A percentile compares a stretch with the other conserved stretches of the same genome.
phyloP scores from a whole-genome alignment of 2,113 vertebrate genomes.

The Ophthalmolycus amberensis region DNA sequence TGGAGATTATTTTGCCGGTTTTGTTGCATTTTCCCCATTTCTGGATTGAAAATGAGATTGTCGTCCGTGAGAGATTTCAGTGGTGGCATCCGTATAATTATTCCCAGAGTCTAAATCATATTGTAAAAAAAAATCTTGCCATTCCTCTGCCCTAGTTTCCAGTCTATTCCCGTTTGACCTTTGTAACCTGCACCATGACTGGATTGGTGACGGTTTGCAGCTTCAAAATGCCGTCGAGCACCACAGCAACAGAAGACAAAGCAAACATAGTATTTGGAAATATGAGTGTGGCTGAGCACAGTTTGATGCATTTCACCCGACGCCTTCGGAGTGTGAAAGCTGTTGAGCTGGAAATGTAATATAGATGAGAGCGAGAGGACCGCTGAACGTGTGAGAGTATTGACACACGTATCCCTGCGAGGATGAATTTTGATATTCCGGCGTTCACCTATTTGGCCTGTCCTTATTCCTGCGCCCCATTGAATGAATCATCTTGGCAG shows the following conservation, averaged over 20 bases:
- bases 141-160: not conserved
- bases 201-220: not conserved
- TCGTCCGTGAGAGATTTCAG: not conserved
- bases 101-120: not conserved
- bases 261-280: constrained; percentile 35
- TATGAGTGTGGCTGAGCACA: constrained; percentile 20
- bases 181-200: not conserved
- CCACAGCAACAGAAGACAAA: constrained; percentile 43
- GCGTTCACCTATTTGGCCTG: constrained; percentile 33
- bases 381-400: constrained; percentile 6
- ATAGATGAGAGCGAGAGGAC: constrained; percentile 39
- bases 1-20: not conserved
- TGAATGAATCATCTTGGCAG: constrained; percentile 57
- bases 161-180: constrained; percentile 25
- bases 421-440: constrained; percentile 9
- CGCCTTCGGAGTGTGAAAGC: constrained; percentile 29
- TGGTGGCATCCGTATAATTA: not conserved
- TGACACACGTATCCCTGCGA: constrained; percentile 9
- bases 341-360: constrained; percentile 51
- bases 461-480: constrained; percentile 23
- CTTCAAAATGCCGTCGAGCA: constrained; percentile 14
- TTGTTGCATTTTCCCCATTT: not conserved
- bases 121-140: not conserved
- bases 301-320: constrained; percentile 42
- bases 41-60: not conserved